Conservation (phyloP, 2,888 invertebrate species). For the Caenorhabditis wallacei region DNA sequence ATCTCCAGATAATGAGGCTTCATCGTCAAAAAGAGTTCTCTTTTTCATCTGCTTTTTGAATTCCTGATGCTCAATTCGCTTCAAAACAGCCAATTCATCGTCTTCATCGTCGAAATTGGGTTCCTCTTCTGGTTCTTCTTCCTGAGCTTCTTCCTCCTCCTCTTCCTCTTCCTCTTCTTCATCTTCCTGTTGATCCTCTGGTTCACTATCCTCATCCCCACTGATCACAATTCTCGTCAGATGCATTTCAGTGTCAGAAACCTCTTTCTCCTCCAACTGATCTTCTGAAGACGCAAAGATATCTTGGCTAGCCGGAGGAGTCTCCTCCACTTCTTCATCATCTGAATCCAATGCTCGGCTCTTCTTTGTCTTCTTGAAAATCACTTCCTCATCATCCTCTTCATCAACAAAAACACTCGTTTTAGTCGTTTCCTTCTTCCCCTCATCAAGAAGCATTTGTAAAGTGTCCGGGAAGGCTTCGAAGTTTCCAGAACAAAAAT, state of each 20-base stretch:
- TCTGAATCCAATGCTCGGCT: conserved; percentile 37
- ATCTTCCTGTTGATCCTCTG: background rate
- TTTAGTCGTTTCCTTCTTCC: background rate
- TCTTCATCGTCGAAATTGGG: conserved; percentile 69
- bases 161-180: conserved; percentile 47
- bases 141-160: conserved; percentile 50
- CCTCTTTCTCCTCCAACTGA: background rate
- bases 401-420: conserved; percentile 14
- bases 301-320: background rate
- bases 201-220: conserved; percentile 31
- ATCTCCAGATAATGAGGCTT: conserved; percentile 80
- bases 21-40: conserved; percentile 78
- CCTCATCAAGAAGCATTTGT: conserved; percentile 42
- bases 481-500: conserved; percentile 58
- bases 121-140: conserved; percentile 47
- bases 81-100: conserved; percentile 72
- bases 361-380: background rate
- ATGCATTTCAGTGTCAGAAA: background rate
- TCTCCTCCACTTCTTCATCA: conserved; percentile 48
- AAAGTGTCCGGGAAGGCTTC: conserved; percentile 42
- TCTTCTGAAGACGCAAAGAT: background rate
- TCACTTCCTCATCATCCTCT: conserved; percentile 15
- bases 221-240: conserved; percentile 22
- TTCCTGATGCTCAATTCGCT: conserved; percentile 63
- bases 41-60: conserved; percentile 65